Base-by-base conservation (phyloP, 2,888 invertebrate species). In the Antheraea assamensis region DNA sequence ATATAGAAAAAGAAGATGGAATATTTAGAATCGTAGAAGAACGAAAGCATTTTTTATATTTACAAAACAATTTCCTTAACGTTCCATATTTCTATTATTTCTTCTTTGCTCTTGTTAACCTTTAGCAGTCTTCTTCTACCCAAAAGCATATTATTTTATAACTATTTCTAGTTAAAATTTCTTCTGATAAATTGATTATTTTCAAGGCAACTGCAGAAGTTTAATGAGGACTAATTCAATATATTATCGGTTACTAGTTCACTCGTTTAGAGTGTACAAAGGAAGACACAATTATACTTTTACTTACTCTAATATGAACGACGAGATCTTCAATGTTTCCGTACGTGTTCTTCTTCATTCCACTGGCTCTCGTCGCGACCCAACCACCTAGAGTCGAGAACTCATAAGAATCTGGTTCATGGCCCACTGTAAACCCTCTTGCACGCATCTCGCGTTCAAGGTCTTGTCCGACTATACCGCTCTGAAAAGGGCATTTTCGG, bases 311-410 rank as follows among this genome's bases (percentile, higher is more conserved):
- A 0, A 98, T 97, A 82, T 98, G 97, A 2, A 99, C 97, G 19
- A 99, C 92, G 71, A 99, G 95, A 87, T 99, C 99, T 90, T 99
- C 99, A 76, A 99, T 99, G 86, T 99, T 99, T 0, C 99, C 99
- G 81, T 99, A 99, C 0, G 97, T 96, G 89, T 99, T 99, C 91
- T 99, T 99, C 95, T 99, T 99, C 99, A 99, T 99, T 73, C 99
- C 99, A n/a, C 98, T 98, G 0, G 99, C 99, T 72, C 99, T 93
- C 0, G 99, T 99, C 3, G 99, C 98, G 70, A 99, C 98, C 99
- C 99, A 99, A 0, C 99, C 99, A 8, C 99, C 99, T 2, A 99
- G 95, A 21, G 98, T 98, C 2, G 98, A 98, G 93, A 99, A 99
- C 92, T 99, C 99, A 90, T 98, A 98, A 2, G 99, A 99, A 88